phyloP scores from a whole-genome alignment of 2,113 vertebrate species.

The Manacus vitellinus region DNA sequence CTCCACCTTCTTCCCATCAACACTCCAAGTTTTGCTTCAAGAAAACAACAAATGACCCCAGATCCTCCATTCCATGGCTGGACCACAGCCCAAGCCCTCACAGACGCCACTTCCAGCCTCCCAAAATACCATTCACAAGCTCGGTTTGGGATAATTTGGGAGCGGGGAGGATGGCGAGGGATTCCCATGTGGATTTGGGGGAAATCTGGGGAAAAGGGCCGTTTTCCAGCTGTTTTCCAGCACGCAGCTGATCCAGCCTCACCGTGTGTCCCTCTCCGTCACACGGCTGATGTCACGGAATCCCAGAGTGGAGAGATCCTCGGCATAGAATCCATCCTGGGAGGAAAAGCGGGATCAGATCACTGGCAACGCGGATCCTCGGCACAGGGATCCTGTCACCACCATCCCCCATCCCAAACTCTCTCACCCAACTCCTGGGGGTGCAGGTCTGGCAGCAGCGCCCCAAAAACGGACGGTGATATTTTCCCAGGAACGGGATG shows the following conservation, averaged over 20 bases:
- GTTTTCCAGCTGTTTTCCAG: fast-evolving
- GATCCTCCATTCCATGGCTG: not conserved
- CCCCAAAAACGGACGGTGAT: slow-evolving; percentile 11
- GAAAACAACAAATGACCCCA: not conserved
- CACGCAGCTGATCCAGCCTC: not conserved
- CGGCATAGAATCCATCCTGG: slow-evolving; percentile 63
- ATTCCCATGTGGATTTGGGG: fast-evolving
- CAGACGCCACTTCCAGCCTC: not conserved
- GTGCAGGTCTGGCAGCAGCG: slow-evolving; percentile 79
- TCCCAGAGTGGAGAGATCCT: slow-evolving; percentile 39
- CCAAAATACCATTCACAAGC: not conserved
- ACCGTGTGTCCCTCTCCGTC: slow-evolving; percentile 76
- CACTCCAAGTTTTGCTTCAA: not conserved
- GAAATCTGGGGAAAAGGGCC: fast-evolving
- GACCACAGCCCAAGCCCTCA: not conserved
- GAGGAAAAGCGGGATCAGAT: fast-evolving
- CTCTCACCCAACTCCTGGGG: slow-evolving; percentile 76
- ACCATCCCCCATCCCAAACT: fast-evolving
- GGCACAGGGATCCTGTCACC: fast-evolving
- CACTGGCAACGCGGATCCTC: fast-evolving
- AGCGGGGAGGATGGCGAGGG: fast-evolving
- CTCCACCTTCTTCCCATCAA: not conserved
- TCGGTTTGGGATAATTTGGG: fast-evolving
- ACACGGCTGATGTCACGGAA: slow-evolving; percentile 54
- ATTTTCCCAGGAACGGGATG: slow-evolving; percentile 69